Evolutionary conservation across 2,113 vertebrate genomes (phyloP), one percentile per base, ranked within the genome.

Genomic region (Sterrhoptilus dennistouni): DNA sequence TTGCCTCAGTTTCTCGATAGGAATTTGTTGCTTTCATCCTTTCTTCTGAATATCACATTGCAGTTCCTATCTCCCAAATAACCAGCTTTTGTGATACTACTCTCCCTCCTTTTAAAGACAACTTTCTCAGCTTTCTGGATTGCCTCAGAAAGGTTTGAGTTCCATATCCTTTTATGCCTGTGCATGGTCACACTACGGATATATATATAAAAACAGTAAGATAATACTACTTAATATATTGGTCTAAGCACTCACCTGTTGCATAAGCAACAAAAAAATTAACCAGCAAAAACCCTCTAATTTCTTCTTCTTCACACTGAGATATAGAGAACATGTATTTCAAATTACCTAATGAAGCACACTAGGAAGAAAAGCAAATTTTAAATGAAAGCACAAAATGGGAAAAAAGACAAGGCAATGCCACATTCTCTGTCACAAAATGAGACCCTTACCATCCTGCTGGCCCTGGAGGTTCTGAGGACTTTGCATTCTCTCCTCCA

Each of bases 401-500:
- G 14, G 17, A 28, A 87, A 74, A 59, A 94, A 84, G 16, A 83
- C 44, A 65, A 52, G 38, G 69, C 69, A 70, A 75, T 54, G 65
- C 42, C 22, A 5, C 42, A 79, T 86, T 79, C 94, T 89, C 71
- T 71, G 19, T 40, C 38, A 80, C 1, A 23, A 89, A 57, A 91
- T 24, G 2, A 84, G 89, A 90, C 65, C 57, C 98, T 98, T 98
- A 98, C 98, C 98, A 92, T 98, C 98, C 94, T 98, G 98, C 91
- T 98, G 98, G 61, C 97, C 96, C 35, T 97, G 98, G 61, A 98
- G 97, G 89, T 97, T 98, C 96, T 98, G 98, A 59, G 98, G 98
- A 95, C 98, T 98, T 83, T 98, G 98, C 97, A 98, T 98, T 97
- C 98, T 98, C 93, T 98, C 98, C 93, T 98, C 98, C 40, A 98